Percentiles rank a stretch among this genome's conserved stretches.
Evolutionary conservation across 1,140 invertebrate genomes (phyloP).

Genomic region (Acarapis woodi): DNA sequence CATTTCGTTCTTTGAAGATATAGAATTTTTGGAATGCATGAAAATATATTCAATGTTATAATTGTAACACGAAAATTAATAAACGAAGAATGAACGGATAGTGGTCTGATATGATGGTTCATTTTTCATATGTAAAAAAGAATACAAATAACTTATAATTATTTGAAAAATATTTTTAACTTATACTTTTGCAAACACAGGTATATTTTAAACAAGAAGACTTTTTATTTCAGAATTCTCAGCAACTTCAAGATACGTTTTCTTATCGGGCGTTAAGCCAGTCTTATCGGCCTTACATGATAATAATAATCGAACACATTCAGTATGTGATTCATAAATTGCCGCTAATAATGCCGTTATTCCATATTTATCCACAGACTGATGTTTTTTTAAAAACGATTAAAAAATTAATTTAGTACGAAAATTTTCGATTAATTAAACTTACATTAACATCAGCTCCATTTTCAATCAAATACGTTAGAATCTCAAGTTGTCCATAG

Average conservation of each 20-base stretch:
- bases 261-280: slow-evolving; percentile 55
- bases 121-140: background rate
- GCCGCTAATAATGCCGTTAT: slow-evolving; percentile 68
- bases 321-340: slow-evolving; percentile 79
- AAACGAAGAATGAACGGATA: no score
- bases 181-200: background rate
- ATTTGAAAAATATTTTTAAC: background rate
- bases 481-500: slow-evolving; percentile 70
- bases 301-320: slow-evolving; percentile 56
- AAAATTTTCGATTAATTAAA: slow-evolving; percentile 10
- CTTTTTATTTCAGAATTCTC: slow-evolving; percentile 71
- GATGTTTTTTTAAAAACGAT: slow-evolving; percentile 14
- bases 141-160: background rate
- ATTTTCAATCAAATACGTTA: slow-evolving; percentile 53
- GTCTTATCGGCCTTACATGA: slow-evolving; percentile 55
- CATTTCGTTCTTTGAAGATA: no score
- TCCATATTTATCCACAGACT: slow-evolving; percentile 71
- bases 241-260: slow-evolving; percentile 50
- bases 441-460: slow-evolving; percentile 78
- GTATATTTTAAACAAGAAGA: no score
- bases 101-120: no score
- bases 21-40: no score
- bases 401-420: background rate
- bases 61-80: no score
- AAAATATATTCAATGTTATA: no score